A percentile compares a stretch with the other conserved stretches of the same genome.
Evolutionary conservation across 2,888 invertebrate genomes (phyloP).

Genomic region (Plagiodera versicolora): DNA sequence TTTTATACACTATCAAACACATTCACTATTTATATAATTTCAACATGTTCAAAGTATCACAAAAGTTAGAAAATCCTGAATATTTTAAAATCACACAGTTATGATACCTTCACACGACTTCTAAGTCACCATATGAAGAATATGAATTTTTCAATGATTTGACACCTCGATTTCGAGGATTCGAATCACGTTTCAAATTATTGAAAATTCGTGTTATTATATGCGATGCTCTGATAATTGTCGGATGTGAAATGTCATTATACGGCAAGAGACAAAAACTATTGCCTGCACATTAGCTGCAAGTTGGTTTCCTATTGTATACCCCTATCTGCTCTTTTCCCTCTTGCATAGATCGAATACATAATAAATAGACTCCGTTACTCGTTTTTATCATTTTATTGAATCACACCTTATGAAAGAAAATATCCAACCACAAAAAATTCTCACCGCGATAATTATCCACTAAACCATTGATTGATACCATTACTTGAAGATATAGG

Average conservation of each 20-base stretch:
- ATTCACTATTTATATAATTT: conserved; percentile 3
- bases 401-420: no score
- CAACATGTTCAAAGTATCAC: conserved; percentile 38
- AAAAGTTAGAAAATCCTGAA: background rate
- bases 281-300: conserved; percentile 33
- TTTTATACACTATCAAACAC: conserved; percentile 13
- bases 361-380: background rate
- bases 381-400: background rate
- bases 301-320: conserved; percentile 12
- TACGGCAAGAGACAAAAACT: background rate
- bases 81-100: background rate
- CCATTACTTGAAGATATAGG: no score
- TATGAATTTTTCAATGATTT: no score
- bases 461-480: no score
- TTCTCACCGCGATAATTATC: no score
- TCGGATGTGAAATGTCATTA: conserved; percentile 33
- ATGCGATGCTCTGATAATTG: background rate
- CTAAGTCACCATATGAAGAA: no score
- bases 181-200: background rate
- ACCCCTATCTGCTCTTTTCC: background rate
- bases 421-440: no score
- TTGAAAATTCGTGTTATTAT: background rate
- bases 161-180: no score
- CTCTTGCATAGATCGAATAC: background rate
- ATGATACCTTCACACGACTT: no score